A percentile compares a stretch with the other conserved stretches of the same genome.
These are phyloP conservation scores for Cremastobaeus sp. DNA, from an alignment of 2,888 invertebrate species.

Conservation along the genomic window DNA sequence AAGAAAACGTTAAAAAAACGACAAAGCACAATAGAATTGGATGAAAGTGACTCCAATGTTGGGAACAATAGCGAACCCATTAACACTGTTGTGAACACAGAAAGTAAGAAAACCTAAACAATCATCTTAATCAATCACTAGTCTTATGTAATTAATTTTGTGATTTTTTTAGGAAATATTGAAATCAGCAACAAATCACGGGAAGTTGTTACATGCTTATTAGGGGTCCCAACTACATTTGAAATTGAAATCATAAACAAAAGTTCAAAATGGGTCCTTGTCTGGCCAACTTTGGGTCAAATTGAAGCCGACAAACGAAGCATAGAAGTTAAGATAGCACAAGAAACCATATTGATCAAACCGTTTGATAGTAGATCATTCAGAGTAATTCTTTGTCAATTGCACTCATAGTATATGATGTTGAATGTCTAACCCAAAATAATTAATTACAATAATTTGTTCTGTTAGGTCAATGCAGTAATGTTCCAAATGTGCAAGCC, in stretches of 20 bases:
- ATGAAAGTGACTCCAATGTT: too few species aligned
- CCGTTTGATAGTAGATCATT: constrained; percentile 63
- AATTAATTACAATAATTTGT: constrained; percentile 10
- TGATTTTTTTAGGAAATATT: constrained; percentile 45
- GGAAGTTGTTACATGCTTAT: constrained; percentile 70
- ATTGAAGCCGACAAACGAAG: constrained; percentile 69
- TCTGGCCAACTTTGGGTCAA: constrained; percentile 65
- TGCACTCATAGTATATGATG: too few species aligned
- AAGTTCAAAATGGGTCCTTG: constrained; percentile 72
- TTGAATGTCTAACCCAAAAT: too few species aligned
- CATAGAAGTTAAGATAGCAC: constrained; percentile 67
- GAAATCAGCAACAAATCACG: constrained; percentile 68
- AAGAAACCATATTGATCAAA: constrained; percentile 69
- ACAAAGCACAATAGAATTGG: background rate
- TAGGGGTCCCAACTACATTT: constrained; percentile 69
- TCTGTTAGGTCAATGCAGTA: constrained; percentile 68
- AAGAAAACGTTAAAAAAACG: too few species aligned
- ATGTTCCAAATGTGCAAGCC: constrained; percentile 68
- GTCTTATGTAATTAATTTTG: background rate
- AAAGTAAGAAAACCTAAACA: too few species aligned
- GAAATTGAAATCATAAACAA: constrained; percentile 71
- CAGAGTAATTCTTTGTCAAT: constrained; percentile 11
- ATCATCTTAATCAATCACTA: too few species aligned
- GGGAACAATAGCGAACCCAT: too few species aligned
- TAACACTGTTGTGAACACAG: too few species aligned